Conservation (phyloP, 2,888 invertebrate species). For the Drosophila borealis region DNA sequence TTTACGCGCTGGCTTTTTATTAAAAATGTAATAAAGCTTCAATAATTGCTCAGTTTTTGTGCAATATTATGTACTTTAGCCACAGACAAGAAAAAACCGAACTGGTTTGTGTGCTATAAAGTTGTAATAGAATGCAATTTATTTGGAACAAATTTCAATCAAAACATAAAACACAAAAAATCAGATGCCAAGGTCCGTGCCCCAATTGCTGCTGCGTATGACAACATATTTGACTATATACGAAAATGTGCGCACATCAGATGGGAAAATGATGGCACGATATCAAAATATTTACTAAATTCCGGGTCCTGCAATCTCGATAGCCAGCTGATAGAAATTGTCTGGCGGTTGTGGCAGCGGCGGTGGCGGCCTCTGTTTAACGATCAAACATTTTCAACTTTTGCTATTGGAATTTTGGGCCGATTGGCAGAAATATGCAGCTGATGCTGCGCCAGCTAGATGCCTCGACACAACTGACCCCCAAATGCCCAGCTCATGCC, state of each 20-base stretch:
- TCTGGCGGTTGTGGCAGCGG: background rate
- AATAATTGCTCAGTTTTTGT: background rate
- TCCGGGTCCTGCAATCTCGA: constrained; percentile 13
- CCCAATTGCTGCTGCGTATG: background rate
- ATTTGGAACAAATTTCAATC: constrained; percentile 5
- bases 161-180: constrained; percentile 5
- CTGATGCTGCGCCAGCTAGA: background rate
- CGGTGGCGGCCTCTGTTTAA: background rate
- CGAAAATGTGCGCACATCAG: background rate
- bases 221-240: background rate
- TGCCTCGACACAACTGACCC: constrained; percentile 3
- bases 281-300: constrained; percentile 44
- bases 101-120: background rate
- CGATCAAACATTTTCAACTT: constrained; percentile 39
- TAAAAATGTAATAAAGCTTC: background rate
- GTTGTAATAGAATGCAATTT: constrained; percentile 1
- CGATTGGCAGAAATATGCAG: constrained; percentile 23
- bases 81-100: background rate
- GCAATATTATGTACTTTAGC: background rate
- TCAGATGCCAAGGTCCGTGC: background rate
- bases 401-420: constrained; percentile 24
- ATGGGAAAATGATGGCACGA: constrained; percentile 17
- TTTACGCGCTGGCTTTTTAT: background rate
- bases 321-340: constrained; percentile 1
- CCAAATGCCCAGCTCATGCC: constrained; percentile 19